Evolutionary conservation across 2,113 vertebrate genomes (phyloP), one percentile per base, ranked within the genome.

Genomic region (Melanotaenia duboulayi): DNA sequence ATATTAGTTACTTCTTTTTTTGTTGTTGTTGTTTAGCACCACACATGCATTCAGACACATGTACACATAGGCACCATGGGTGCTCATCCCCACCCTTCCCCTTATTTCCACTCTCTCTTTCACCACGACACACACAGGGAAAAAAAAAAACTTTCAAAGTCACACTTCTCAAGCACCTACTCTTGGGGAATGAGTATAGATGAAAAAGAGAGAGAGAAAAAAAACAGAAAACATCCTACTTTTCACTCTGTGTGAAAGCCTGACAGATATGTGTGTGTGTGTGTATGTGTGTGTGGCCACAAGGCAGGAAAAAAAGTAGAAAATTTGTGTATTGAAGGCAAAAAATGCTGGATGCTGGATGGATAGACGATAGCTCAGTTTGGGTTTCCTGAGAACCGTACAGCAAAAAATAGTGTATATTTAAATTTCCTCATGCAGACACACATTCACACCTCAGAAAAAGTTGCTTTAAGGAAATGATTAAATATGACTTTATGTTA

Each of bases 151-250:
- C 72, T 91, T 86, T 84, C 64, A 88, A 89, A 87, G 84, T 89
- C 89, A 87, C 89, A 85, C 86, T 89, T 86, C 75, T 84, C 84
- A 87, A 82, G 72, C 85, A 82, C 67, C 81, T 82, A 84, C 80
- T 88, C 85, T 65, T 52, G 89, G 76, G 89, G 77, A 86, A 85
- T 83, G 74, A 78, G 65, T 81, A 83, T 64, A 79, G 76, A 86
- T 83, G 67, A 70, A 83, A n/a, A n/a, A n/a, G n/a, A n/a, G n/a
- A n/a, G n/a, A n/a, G n/a, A n/a, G n/a, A n/a, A n/a, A n/a, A 78
- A 79, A 79, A 86, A 83, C 3, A 28, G 28, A 88, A 82, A 88
- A 80, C 84, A 87, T 85, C 74, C 73, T 58, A 79, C 74, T 83
- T 74, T 87, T 65, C 80, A 84, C 76, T 85, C 71, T 67, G 70